Evolutionary conservation across 2,888 invertebrate species (phyloP), one percentile per base, ranked within the genome.

Genomic region (Leucophora obtusa): DNA sequence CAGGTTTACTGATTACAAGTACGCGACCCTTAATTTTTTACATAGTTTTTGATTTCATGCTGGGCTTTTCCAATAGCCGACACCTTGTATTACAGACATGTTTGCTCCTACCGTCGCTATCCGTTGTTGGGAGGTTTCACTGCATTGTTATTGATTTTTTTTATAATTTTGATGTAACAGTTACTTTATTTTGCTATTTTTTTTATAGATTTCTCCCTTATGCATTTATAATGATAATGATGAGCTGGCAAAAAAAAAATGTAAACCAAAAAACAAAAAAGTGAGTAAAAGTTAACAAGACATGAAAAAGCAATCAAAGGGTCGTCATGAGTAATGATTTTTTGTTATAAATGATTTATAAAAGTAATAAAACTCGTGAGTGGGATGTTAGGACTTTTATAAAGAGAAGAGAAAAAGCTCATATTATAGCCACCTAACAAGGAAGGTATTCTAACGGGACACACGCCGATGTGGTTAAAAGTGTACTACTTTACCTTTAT

Each of bases 261-360:
- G 63, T 2, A 21, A 47, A 60, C 51, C n/a, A 65, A 43, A 83
- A 59, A 82, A 69, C 35, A 63, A 71, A 47, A 54, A 69, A 74
- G 59, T 72, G 53, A 65, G 53, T 72, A 50, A 72, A 74, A 62
- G 65, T 75, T 69, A 68, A 79, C 28, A 77, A 71, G 79, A 82
- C 82, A 82, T 78, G 77, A 73, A 82, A 82, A 83, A 74, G 62
- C 83, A 82, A 81, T 73, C 80, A 68, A 35, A 59, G 66, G 72
- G 28, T 81, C 75, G 68, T 72, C 72, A 72, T 58, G 54, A 76
- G 38, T 68, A 60, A 74, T 70, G 70, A 66, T 60, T 73, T 60
- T 10, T 18, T n/a, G 2, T 47, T 15, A n/a, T 47, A n/a, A 47
- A 47, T 47, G 43, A n/a, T 47, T 47, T 47, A 47, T 47, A 47